Evolutionary conservation across 2,888 invertebrate species (phyloP).

Genomic region (Automeris io): DNA sequence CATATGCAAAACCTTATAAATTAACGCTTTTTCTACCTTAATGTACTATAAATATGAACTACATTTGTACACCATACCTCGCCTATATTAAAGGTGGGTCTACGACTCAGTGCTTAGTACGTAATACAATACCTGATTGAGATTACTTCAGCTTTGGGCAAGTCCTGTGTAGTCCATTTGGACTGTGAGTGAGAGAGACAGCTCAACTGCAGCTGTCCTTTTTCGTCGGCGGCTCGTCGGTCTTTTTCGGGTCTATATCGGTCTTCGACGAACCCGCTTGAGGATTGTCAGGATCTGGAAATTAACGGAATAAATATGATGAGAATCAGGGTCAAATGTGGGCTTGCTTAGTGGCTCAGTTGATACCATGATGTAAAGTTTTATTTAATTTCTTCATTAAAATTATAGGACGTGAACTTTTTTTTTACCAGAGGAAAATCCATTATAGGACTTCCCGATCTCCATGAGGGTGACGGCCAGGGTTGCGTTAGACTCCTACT

Average conservation of each 20-base stretch:
- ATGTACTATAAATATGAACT: slow-evolving; percentile 17
- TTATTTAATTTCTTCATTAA: too few species aligned
- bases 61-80: slow-evolving; percentile 41
- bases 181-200: slow-evolving; percentile 38
- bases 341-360: too few species aligned
- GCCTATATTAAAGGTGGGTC: slow-evolving; percentile 37
- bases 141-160: slow-evolving; percentile 70
- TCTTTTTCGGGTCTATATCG: slow-evolving; percentile 36
- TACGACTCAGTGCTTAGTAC: slow-evolving; percentile 44
- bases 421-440: too few species aligned
- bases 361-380: too few species aligned
- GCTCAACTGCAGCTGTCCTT: slow-evolving; percentile 64
- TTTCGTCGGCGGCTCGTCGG: slow-evolving; percentile 33
- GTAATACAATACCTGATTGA: slow-evolving; percentile 64
- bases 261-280: slow-evolving; percentile 49
- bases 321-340: too few species aligned
- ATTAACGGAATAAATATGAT: too few species aligned
- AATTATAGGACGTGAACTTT: too few species aligned
- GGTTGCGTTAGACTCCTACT: too few species aligned
- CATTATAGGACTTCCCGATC: too few species aligned
- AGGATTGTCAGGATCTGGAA: slow-evolving; percentile 49
- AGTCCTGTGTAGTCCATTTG: slow-evolving; percentile 45
- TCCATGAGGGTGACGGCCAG: too few species aligned
- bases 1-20: background rate
- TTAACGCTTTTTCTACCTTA: background rate